A percentile compares a stretch with the other conserved stretches of the same genome.
Conservation (phyloP, 2,113 vertebrate species). For the Pholis gunnellus region DNA sequence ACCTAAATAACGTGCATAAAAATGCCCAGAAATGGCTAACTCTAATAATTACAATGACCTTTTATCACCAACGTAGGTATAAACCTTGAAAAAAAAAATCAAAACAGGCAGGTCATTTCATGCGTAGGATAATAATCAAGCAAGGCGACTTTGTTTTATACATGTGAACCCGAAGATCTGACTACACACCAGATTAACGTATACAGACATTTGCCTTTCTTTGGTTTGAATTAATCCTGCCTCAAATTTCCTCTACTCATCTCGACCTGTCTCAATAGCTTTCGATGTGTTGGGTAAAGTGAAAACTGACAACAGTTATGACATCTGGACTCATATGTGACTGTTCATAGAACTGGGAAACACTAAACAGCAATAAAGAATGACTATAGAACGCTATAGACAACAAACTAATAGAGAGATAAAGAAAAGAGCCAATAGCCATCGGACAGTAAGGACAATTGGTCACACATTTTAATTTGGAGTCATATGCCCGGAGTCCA, state of each 20-base stretch:
- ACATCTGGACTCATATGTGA: not conserved
- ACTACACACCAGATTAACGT: not conserved
- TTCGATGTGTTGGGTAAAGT: not conserved
- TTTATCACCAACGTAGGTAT: not conserved
- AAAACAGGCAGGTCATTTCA: not conserved
- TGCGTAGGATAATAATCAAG: not conserved
- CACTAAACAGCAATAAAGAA: not conserved
- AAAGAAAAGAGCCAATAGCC: slow-evolving; percentile 10
- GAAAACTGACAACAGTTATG: not conserved
- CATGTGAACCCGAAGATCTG: not conserved
- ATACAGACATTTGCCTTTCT: not conserved
- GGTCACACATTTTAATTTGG: slow-evolving; percentile 12
- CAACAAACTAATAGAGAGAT: not conserved
- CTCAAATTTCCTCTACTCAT: not conserved
- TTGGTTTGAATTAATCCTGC: not conserved
- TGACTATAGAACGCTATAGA: not conserved
- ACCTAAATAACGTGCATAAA: not conserved
- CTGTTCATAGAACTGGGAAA: not conserved
- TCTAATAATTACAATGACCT: not conserved
- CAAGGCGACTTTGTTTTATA: not conserved
- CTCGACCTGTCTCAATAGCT: not conserved
- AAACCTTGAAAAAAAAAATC: not conserved
- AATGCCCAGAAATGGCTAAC: not conserved
- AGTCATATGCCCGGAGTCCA: slow-evolving; percentile 29
- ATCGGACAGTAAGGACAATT: not conserved